Evolutionary conservation across 2,888 invertebrate genomes (phyloP).

Genomic region (Eurytoma adleriae): DNA sequence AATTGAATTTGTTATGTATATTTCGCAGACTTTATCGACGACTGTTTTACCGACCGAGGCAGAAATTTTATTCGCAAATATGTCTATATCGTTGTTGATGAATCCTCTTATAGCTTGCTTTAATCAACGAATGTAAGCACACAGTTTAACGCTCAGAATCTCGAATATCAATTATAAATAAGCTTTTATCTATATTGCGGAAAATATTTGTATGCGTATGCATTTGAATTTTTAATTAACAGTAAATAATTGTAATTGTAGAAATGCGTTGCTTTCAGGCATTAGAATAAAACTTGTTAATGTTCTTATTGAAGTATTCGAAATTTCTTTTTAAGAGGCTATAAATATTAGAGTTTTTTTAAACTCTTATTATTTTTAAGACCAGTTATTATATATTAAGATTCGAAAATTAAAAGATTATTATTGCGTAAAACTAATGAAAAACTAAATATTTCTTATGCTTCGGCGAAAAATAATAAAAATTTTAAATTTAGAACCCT

Average conservation of each 20-base stretch:
- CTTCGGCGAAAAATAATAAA: too few relatives aligned
- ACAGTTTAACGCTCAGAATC: too few relatives aligned
- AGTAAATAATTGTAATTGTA: too few relatives aligned
- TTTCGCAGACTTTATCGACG: background rate
- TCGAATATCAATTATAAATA: too few relatives aligned
- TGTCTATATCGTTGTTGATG: too few relatives aligned
- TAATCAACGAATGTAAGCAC: too few relatives aligned
- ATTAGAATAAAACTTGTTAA: background rate
- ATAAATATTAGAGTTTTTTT: too few relatives aligned
- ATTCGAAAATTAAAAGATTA: background rate
- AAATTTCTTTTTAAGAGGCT: background rate
- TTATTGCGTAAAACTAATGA: background rate
- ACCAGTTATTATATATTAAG: background rate
- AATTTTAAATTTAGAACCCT: background rate
- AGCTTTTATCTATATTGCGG: background rate
- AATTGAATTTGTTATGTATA: background rate
- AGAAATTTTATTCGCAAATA: too few relatives aligned
- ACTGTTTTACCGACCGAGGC: background rate
- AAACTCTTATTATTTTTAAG: slow-evolving; percentile 17
- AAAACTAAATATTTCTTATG: too few relatives aligned
- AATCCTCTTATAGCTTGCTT: too few relatives aligned
- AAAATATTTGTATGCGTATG: background rate
- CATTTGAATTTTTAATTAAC: background rate
- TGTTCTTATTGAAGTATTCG: background rate
- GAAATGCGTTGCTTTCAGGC: too few relatives aligned